Base-by-base conservation (phyloP, 2,797 vertebrate genomes). In the Amniataba percoides region DNA sequence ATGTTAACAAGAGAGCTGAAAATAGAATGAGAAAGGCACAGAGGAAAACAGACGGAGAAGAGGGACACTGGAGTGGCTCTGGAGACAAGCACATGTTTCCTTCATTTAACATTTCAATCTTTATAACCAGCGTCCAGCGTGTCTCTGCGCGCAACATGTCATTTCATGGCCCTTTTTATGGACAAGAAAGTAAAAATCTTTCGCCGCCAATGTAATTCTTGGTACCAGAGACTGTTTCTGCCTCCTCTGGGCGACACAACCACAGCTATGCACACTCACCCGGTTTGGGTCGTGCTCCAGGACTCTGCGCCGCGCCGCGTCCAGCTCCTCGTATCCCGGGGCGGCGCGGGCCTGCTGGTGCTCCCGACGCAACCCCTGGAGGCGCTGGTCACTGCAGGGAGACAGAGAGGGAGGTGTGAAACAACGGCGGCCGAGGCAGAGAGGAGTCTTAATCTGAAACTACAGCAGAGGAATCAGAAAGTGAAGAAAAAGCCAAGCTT, bases 321-420 rank as follows among this genome's bases (percentile, higher is more conserved):
- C 92, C 0, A 93, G 87, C 13, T 92, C 91, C 7, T 93, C 92
- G 18, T 94, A 94, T 48, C 70, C 78, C 0, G 92, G 92, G 9
- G 87, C 88, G 0, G 87, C 90, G 27, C 91, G 80, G 64, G 77
- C 12, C 62, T 66, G 88, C 43, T 74, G 92, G 77, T 88, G 53
- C 60, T 93, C 92, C 76, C 77, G 36, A 0, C 84, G 88, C 42
- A 68, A 2, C 8, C 57, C 89, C 55, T 84, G 83, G 65, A 64
- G 46, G 56, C 77, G 88, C 16, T 51, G 88, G 53, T 93, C 89
- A 9, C 88, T 92, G 85, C 49, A 27, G 49, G 71, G 42, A 80
- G 1, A 82, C 39, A 49, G 5, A 70, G 7, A 70, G 36, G 36
- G 15, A 61, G 58, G 42, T 45, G 56, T 72, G 27, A 1, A 79